phyloP scores from a whole-genome alignment of 1,140 invertebrate genomes.

The Pseudomyrmex pallidus region DNA sequence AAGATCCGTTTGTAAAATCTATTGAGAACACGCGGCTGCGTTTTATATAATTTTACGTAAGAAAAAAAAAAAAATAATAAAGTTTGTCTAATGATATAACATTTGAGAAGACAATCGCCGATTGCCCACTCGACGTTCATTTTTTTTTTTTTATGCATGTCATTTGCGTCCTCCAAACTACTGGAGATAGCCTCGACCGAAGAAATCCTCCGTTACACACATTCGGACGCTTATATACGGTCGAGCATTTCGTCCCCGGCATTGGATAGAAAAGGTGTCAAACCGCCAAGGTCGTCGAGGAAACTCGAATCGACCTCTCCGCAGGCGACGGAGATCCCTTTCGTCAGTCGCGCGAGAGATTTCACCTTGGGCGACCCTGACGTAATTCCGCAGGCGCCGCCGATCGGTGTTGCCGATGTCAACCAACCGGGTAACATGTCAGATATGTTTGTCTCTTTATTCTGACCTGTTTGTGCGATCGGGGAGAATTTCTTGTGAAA shows the following conservation, averaged over 20 bases:
- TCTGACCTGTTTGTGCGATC: neutral
- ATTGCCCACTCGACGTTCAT: no score
- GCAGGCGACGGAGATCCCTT: neutral
- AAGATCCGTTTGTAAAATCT: neutral
- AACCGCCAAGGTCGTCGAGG: constrained; percentile 5
- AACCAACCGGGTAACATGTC: neutral
- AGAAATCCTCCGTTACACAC: neutral
- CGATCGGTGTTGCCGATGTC: neutral
- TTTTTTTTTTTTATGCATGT: no score
- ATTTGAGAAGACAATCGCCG: no score
- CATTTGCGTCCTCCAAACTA: no score
- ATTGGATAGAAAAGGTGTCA: neutral
- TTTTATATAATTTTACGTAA: no score
- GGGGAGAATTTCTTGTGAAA: constrained; percentile 7
- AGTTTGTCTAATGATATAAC: no score
- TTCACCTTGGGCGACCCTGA: constrained; percentile 17
- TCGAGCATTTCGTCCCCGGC: neutral
- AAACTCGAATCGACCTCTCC: constrained; percentile 3
- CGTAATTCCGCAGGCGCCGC: neutral
- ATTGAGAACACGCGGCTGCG: no score
- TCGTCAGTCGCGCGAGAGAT: neutral
- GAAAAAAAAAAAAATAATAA: no score
- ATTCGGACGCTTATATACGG: neutral
- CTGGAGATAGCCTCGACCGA: neutral
- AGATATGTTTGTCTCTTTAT: neutral